Evolutionary conservation across 53 echinoderm and acorn worm species (phyloP), one percentile per base, ranked within the genome.

Genomic region (Paracentrotus lividus): DNA sequence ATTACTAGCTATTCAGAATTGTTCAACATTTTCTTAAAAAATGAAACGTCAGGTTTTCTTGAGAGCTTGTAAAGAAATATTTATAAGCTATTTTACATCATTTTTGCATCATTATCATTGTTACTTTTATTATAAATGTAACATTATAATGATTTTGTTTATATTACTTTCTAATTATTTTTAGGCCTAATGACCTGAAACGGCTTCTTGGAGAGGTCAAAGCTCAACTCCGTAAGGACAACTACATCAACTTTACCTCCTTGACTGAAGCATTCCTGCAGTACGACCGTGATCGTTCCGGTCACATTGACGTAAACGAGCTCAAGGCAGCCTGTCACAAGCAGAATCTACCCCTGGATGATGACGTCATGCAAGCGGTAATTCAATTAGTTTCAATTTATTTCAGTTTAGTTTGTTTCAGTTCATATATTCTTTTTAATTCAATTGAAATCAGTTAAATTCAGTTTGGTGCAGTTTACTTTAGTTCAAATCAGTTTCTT

Each of bases 281-380:
- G 88, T 99, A 97, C 57, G 99, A 99, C 93, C 89, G 96, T 7
- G 96, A 97, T 85, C 93, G 99, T 21, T 96, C 97, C 0, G 97
- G 99, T 8, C 90, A 84, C 81, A 95, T 99, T 36, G 96, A 99
- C 65, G 84, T 95, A 44, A 87, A 94, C 15, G 97, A 96, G 57
- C 91, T 99, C 57, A 97, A 97, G 96, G 95, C 61, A 32, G 93
- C 97, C 53, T 99, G 99, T 53, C 97, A 97, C 95, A 97, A 97
- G 51, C 97, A 99, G 67, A 99, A 99, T 72, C 96, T 99, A 15
- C 99, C 99, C 0, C 94, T 99, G n/a, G 99, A 99, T 44, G 99
- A 99, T 94, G 99, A 99, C 64, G 65, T 99, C 29, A 99, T 99
- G 95, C 85, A 94, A 94, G 99, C 99, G n/a, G 99, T 99, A 93